Evolutionary conservation across 2,797 vertebrate species (phyloP).

Genomic region (Crypturellus tataupa): DNA sequence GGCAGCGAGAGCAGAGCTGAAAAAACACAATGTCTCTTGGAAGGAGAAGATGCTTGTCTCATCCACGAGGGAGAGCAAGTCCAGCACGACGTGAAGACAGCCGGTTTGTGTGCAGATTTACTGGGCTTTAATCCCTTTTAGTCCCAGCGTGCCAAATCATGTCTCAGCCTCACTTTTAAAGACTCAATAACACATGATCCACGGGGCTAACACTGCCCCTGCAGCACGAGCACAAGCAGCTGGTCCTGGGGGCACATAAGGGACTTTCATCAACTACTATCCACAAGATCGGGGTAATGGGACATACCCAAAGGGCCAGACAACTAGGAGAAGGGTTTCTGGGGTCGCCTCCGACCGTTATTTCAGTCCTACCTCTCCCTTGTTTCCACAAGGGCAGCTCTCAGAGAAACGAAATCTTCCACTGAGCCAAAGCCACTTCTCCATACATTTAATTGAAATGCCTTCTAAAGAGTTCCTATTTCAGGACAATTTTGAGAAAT

Average conservation of each 20-base stretch:
- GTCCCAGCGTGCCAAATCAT: background rate
- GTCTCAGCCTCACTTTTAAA: background rate
- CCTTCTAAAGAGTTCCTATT: background rate
- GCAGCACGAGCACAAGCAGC: background rate
- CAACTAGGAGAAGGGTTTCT: background rate
- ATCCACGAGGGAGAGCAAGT: background rate
- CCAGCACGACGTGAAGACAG: background rate
- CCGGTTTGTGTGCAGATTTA: background rate
- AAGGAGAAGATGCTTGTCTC: background rate
- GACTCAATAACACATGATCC: background rate
- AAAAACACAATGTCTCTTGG: background rate
- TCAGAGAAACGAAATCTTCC: background rate
- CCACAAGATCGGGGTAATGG: rapidly evolving
- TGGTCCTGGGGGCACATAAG: background rate
- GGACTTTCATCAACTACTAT: background rate
- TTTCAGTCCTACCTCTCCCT: background rate
- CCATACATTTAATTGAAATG: background rate
- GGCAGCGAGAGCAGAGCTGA: background rate
- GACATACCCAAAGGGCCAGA: background rate
- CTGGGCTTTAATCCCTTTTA: background rate
- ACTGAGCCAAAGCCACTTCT: background rate
- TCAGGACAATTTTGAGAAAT: background rate
- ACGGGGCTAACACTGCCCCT: background rate
- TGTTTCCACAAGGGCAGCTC: rapidly evolving
- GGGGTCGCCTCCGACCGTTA: background rate